A percentile compares a stretch with the other conserved stretches of the same genome.
Evolutionary conservation across 2,888 invertebrate genomes (phyloP).

Genomic region (Syritta pipiens): DNA sequence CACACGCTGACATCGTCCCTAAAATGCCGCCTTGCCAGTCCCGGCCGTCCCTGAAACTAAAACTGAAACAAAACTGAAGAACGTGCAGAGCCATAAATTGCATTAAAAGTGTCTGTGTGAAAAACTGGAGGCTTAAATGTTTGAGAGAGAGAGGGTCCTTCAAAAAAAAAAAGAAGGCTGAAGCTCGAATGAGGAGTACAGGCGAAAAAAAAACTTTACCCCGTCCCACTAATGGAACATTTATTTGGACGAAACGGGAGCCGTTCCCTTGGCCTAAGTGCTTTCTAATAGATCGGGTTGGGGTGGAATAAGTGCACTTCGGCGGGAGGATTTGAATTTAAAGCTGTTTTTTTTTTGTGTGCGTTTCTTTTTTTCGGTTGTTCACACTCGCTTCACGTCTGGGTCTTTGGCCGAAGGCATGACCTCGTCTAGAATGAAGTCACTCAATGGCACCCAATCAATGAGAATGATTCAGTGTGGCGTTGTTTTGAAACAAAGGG

Average conservation of each 20-base stretch:
- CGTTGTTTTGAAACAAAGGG: too few species aligned
- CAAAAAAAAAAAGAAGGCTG: constrained; percentile 6
- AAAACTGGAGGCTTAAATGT: constrained; percentile 50
- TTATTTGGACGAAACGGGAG: neutral
- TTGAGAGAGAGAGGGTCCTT: constrained; percentile 29
- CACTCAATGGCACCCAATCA: too few species aligned
- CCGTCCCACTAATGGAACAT: constrained; percentile 15
- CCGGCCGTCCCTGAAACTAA: constrained; percentile 22
- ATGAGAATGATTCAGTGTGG: too few species aligned
- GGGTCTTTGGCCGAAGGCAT: too few species aligned
- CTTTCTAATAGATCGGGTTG: too few species aligned
- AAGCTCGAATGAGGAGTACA: neutral
- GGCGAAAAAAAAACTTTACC: constrained; percentile 8
- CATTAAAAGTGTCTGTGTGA: constrained; percentile 54
- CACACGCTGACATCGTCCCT: constrained; percentile 4
- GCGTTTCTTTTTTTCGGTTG: too few species aligned
- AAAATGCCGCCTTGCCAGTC: constrained; percentile 31
- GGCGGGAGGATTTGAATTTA: too few species aligned
- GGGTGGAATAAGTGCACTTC: too few species aligned
- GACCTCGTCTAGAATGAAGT: too few species aligned
- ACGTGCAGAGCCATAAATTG: constrained; percentile 42
- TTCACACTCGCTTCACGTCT: too few species aligned
- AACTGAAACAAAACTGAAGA: constrained; percentile 17
- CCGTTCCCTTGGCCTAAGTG: too few species aligned
- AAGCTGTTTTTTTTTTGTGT: too few species aligned